Evolutionary conservation across 2,888 invertebrate species (phyloP), one percentile per base, ranked within the genome.

Genomic region (Graphium colonna): DNA sequence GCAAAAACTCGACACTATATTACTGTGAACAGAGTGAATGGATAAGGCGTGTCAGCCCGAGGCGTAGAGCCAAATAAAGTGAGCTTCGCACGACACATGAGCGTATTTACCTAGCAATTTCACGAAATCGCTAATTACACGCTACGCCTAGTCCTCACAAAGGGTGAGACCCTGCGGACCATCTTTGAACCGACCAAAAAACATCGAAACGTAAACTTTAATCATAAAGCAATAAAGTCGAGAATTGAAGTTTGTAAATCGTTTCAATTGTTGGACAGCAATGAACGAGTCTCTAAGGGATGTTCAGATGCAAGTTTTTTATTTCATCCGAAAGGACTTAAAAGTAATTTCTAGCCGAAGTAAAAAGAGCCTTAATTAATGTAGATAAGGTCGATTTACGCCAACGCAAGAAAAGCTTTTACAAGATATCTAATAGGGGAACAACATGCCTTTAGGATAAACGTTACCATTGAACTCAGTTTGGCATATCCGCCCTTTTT

Each of bases 401-500:
- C 18, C 28, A 61, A 54, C 36, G 13, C 1, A 0, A 8, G 1
- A 7, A 10, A 26, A 15, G 43, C 56, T 55, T 57, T 61, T 64
- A 63, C 54, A 12, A 50, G 15, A 52, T 57, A 62, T 55, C 60
- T 49, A 43, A 16, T 16, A 40, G 46, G n/a, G 17, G 33, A 51
- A 46, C 54, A 60, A 61, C 60, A 60, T 70, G 76, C 83, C 77
- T 82, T 80, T 78, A 79, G 84, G 86, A 82, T 72, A 77, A 72
- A 71, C 68, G 77, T 79, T 73, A 67, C 76, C 71, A 86, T 87
- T 84, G 84, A 86, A 73, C 77, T 63, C 69, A 77, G 84, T 86
- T 85, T 80, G 83, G 77, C 68, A 84, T 83, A 87, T 88, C 88
- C 89, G 88, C 86, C 85, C 86, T 85, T 87, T 87, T 84, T 87